Evolutionary conservation across 2,797 vertebrate genomes (phyloP).

Genomic region (Rhyacichthys aspro): DNA sequence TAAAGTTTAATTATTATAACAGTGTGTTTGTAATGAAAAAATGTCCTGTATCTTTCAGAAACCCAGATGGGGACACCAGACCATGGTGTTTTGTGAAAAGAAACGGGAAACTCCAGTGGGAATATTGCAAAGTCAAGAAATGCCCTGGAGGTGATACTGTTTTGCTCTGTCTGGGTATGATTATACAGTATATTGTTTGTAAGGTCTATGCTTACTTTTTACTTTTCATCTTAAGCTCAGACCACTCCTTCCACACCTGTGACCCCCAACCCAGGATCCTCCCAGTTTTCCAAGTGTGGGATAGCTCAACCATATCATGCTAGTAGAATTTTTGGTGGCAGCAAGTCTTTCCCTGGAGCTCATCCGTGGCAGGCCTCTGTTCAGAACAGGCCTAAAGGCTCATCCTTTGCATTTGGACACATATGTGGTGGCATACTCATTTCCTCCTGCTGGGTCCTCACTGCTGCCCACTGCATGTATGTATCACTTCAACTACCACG

Average conservation of each 20-base stretch:
- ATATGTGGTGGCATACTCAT: conserved; percentile 86
- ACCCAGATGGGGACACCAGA: conserved; percentile 70
- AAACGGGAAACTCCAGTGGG: conserved; percentile 43
- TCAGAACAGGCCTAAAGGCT: conserved; percentile 56
- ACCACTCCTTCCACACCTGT: conserved; percentile 1
- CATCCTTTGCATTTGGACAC: conserved; percentile 46
- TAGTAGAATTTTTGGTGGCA: conserved; percentile 83
- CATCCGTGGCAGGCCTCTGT: conserved; percentile 90
- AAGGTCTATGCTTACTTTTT: no score
- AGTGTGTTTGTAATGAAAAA: no score
- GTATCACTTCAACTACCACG: background rate
- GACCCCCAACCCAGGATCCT: background rate
- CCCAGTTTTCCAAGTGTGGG: conserved; percentile 77
- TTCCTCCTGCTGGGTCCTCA: conserved; percentile 89
- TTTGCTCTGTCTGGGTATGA: background rate
- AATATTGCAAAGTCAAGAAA: conserved; percentile 57
- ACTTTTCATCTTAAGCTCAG: background rate
- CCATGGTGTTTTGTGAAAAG: conserved; percentile 72
- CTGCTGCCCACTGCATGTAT: conserved; percentile 88
- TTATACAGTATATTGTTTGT: background rate
- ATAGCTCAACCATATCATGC: conserved; percentile 42
- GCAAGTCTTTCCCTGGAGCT: conserved; percentile 80
- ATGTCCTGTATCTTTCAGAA: conserved; percentile 55
- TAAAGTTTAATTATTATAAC: no score
- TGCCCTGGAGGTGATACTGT: conserved; percentile 50